Evolutionary conservation across 2,113 vertebrate species (phyloP), one percentile per base, ranked within the genome.

Genomic region (Okapia johnstoni): DNA sequence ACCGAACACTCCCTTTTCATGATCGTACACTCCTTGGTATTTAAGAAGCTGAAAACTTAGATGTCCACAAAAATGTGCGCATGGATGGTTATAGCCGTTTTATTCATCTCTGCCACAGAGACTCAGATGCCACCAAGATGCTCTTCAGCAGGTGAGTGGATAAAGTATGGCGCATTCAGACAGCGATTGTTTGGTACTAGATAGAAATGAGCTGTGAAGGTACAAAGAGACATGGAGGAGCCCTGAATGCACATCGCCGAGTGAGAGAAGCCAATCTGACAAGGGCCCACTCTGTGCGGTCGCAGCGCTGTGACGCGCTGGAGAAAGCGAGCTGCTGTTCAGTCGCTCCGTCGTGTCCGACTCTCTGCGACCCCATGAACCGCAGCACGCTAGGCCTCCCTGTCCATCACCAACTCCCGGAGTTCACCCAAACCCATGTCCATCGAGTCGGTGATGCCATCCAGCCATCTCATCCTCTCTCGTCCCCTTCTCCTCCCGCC

Each of bases 161-260:
- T 13, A 6, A 33, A n/a, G 28, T 10, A 11, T 52, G 26, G 77
- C 1, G 77, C 50, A 0, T 23, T 19, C n/a, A 7, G 58, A 15
- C 14, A 3, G 3, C 0, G 58, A 12, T 2, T 12, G 19, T 30
- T 43, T 23, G 1, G 73, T 5, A 6, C 50, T 11, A 6, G 46
- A 15, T 28, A 54, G 3, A 6, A 15, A 28, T 0, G 7, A 11
- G 36, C 76, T 5, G 2, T 5, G 0, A 14, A 1, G 28, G 7
- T 30, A 0, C 0, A 40, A 54, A 28, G 17, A 13, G 70, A 30
- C 25, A 13, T 0, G 57, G 46, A 52, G 57, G 25, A 28, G 4
- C 10, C 14, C 1, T 26, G 23, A 4, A 26, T 0, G 6, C 8
- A 0, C 7, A 1, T 2, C 23, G 7, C 21, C 15, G 2, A 6